Evolutionary conservation across 1,140 invertebrate genomes (phyloP).

Genomic region (Cyphomyrmex costatus): DNA sequence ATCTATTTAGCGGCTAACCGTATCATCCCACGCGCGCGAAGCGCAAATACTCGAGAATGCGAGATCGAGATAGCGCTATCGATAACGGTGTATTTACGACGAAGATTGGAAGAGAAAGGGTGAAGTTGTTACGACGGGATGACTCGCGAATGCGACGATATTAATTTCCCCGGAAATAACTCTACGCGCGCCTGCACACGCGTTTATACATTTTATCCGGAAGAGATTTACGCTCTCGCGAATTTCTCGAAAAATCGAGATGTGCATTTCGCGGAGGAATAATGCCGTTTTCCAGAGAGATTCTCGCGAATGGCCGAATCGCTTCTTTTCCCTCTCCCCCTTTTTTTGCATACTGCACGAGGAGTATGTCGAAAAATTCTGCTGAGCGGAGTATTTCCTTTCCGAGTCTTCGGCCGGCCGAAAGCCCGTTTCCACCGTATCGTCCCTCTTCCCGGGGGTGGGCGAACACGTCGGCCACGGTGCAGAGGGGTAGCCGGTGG

Average conservation of each 20-base stretch:
- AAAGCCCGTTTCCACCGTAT: slow-evolving; percentile 62
- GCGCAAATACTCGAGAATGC: not conserved
- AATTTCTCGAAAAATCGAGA: not conserved
- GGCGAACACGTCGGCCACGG: slow-evolving; percentile 60
- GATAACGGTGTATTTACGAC: not conserved
- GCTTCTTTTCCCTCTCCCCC: not conserved
- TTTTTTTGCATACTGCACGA: slow-evolving; percentile 26
- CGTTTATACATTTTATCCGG: not conserved
- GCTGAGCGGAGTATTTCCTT: slow-evolving; percentile 75
- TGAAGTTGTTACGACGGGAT: not conserved
- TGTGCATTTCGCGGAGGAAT: not conserved
- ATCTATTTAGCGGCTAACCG: slow-evolving; percentile 43
- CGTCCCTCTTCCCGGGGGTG: slow-evolving; percentile 54
- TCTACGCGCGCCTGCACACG: not conserved
- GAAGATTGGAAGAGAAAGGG: not conserved
- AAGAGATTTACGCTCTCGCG: slow-evolving; percentile 3
- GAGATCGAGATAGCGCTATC: not conserved
- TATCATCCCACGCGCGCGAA: slow-evolving; percentile 35
- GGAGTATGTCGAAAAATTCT: slow-evolving; percentile 70
- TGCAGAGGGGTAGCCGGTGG: slow-evolving; percentile 55
- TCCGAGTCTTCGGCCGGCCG: slow-evolving; percentile 55
- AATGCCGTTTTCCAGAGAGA: not conserved
- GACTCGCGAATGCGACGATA: not conserved
- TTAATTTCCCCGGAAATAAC: not conserved
- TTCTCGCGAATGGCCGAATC: slow-evolving; percentile 8